These are phyloP conservation scores for Theonella swinhoei DNA, from an alignment of 37 sponge, comb jelly and placozoan species.

Conservation along the genomic window DNA sequence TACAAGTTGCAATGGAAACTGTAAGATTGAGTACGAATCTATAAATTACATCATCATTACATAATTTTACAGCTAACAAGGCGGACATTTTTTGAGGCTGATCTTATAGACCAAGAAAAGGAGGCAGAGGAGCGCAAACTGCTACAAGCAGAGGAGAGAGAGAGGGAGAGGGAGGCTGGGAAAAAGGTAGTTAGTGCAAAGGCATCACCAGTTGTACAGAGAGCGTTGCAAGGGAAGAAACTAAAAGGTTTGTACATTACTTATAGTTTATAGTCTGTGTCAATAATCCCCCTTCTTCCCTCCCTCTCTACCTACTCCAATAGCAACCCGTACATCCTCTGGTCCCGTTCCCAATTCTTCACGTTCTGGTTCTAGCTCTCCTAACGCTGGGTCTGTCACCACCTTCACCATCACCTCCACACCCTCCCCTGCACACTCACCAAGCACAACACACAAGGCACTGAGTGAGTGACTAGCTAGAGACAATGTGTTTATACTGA, in stretches of 20 bases:
- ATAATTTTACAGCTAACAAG: conserved; percentile 27
- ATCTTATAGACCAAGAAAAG: conserved; percentile 62
- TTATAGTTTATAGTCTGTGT: background rate
- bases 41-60: background rate
- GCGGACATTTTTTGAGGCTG: conserved; percentile 77
- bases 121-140: conserved; percentile 70
- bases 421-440: background rate
- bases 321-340: background rate
- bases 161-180: conserved; percentile 15
- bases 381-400: background rate
- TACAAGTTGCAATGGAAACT: conserved; percentile 71
- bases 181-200: background rate
- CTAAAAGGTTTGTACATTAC: background rate
- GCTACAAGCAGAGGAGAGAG: conserved; percentile 34
- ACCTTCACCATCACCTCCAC: background rate
- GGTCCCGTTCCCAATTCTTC: background rate
- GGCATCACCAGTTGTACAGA: background rate
- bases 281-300: background rate
- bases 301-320: background rate
- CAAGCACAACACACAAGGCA: background rate
- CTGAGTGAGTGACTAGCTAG: background rate
- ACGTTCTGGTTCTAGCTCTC: background rate
- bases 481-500: background rate
- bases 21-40: conserved; percentile 47
- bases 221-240: background rate